These are phyloP conservation scores for Bellardia bayeri DNA, from an alignment of 2,888 invertebrate species.

Conservation along the genomic window DNA sequence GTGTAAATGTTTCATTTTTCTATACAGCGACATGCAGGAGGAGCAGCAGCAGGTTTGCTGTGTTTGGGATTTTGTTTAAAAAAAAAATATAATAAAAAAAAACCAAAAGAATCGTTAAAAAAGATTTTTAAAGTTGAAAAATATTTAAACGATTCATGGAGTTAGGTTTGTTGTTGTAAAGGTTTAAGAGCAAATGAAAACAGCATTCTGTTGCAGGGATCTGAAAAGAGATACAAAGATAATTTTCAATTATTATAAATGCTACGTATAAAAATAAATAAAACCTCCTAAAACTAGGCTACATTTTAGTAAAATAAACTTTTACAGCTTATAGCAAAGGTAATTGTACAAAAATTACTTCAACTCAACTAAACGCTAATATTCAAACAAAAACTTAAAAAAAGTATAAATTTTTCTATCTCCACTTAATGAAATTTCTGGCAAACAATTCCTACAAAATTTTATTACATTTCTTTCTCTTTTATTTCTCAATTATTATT, in stretches of 20 bases:
- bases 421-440: slow-evolving; percentile 9
- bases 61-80: slow-evolving; percentile 10
- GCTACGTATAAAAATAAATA: no score
- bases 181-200: background rate
- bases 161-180: background rate
- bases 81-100: slow-evolving; percentile 16
- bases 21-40: background rate
- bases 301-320: background rate
- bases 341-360: no score
- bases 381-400: background rate
- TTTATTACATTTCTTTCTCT: slow-evolving; percentile 29
- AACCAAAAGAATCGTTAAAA: slow-evolving; percentile 29
- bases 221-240: background rate
- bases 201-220: background rate
- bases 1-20: slow-evolving; percentile 71
- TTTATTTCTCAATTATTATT: slow-evolving; percentile 52
- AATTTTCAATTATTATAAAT: background rate
- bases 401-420: background rate
- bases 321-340: no score
- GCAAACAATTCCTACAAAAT: background rate
- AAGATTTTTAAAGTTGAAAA: slow-evolving; percentile 38
- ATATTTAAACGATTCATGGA: slow-evolving; percentile 47
- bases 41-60: background rate
- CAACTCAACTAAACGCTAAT: background rate
- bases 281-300: background rate